Evolutionary conservation across 92 coral and sea anemone species (phyloP), one percentile per base, ranked within the genome.

Genomic region (Parazoanthus swiftii): DNA sequence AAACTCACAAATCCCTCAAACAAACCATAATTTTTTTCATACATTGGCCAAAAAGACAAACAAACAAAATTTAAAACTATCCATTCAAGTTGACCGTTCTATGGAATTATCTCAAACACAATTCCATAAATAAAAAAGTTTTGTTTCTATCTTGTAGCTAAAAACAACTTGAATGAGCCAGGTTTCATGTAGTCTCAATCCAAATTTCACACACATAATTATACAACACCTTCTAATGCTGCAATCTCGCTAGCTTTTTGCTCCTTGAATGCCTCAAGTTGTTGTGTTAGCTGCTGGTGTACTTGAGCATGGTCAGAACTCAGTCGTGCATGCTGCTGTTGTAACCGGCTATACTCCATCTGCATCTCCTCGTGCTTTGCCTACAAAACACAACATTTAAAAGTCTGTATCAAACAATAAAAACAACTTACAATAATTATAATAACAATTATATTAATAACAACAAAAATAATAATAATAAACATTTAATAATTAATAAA

Each of bases 291-390:
- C 63, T 93, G 93, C 2, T 82, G 78, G 39, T 88, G 88, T 16
- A 91, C 76, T 29, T 73, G 65, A 26, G 33, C 29, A 25, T 94
- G 98, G 74, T 94, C 98, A 77, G 95, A 76, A 77, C 95, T 93
- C 71, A 94, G 89, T 46, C 98, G 88, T 36, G 91, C 89, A 89
- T 94, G 93, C 73, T 93, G 95, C 88, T 94, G 98, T 79, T 89
- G 95, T 15, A 94, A 74, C 35, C 95, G 89, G 71, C 78, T 89
- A 46, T 89, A 94, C 68, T 94, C 95, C 88, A 89, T 59, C 43
- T 93, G 87, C 13, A 91, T 26, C 81, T 94, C 94, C 37, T 93
- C 94, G 77, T 91, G 89, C 78, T 94, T 90, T 10, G 95, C 92
- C 97, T 94, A 65, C 11, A 29, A 86, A 38, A 46, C 65, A 80